Base-by-base conservation (phyloP, 2,113 vertebrate species). In the Antennarius striatus region DNA sequence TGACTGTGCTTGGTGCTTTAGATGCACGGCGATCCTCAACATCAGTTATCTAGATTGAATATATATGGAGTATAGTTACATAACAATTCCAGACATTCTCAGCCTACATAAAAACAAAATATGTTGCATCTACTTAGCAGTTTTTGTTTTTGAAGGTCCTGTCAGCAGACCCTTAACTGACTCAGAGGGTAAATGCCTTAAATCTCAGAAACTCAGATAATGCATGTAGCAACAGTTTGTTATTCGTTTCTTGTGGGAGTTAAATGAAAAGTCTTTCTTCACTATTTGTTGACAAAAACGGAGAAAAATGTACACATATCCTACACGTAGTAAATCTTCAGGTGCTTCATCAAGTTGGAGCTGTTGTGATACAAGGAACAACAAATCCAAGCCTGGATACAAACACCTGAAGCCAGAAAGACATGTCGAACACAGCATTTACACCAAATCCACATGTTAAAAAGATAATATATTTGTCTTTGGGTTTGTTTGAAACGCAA, bases 401-500 rank as follows among this genome's bases (percentile, higher is more conserved):
- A 28, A n/a, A 16, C 4, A 10, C n/a, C 22, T 48, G 12, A 63
- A 63, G n/a, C 12, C 11, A 40, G 49, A 49, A 45, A 47, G 45
- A 48, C 12, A 55, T 48, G 13, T 46, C 11, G 50, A 28, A 39
- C 14, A 54, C 17, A 17, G 17, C 16, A 54, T 9, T 17, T 10
- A 29, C 52, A 49, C 28, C 13, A 46, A 43, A 55, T 57, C 29
- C 15, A 65, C 32, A 36, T 36, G 32, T 36, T 36, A 7, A 36
- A 36, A 36, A 36, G 32, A 36, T 4, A 36, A 36, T 7, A 36
- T 7, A 36, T 36, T 36, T 36, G 32, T 36, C 32, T 36, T 36
- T 36, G 32, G 5, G 6, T 56, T 13, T 66, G 32, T 68, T 57
- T 78, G 53, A 80, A 80, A 68, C 58, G 10, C 11, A 22, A 4